phyloP scores from a whole-genome alignment of 2,797 vertebrate genomes.

The Diglossa cyanea region DNA sequence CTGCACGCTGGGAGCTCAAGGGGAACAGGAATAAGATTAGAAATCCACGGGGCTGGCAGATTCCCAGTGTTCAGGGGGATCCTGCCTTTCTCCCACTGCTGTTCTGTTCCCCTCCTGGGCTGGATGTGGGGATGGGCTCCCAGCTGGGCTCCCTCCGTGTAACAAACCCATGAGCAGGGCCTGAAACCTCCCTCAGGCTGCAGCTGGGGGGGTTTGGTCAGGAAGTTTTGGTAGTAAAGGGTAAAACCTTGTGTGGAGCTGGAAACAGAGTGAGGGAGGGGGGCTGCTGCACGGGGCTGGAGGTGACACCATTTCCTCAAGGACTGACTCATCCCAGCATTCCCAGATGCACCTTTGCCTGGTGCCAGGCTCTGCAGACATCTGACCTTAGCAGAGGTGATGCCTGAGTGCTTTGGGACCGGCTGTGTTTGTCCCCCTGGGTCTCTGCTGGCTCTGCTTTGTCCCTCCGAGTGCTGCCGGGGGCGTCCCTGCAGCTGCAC shows the following conservation, averaged over 20 bases:
- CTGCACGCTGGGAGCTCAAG: neutral
- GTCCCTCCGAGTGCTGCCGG: neutral
- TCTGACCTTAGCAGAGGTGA: neutral
- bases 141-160: neutral
- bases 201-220: neutral
- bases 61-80: fast-evolving
- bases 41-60: neutral
- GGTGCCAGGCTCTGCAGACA: neutral
- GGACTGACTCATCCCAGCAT: neutral
- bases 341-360: neutral
- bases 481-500: neutral
- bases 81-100: neutral
- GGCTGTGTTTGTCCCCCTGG: neutral
- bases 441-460: neutral
- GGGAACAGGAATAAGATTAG: neutral
- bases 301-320: neutral
- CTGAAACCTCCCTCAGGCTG: neutral
- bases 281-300: neutral
- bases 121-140: neutral
- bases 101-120: fast-evolving
- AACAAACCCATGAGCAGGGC: fast-evolving
- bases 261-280: neutral
- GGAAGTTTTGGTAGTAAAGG: neutral
- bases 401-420: neutral
- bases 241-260: fast-evolving